phyloP scores from a whole-genome alignment of 1,140 invertebrate genomes.

The Thalassaphorura encarpata region DNA sequence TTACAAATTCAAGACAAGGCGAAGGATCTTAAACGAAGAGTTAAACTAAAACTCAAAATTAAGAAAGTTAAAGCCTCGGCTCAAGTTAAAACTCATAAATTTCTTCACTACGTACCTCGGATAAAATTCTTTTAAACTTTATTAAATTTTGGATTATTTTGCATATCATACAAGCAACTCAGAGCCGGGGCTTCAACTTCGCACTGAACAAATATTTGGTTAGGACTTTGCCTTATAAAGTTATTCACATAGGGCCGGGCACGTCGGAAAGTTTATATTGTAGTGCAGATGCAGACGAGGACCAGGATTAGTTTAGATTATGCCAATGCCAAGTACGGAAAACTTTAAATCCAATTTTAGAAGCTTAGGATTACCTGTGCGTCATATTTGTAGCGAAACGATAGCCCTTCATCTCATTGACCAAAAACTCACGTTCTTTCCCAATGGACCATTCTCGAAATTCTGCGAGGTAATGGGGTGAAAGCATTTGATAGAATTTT shows the following conservation, averaged over 20 bases:
- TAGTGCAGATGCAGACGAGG: background rate
- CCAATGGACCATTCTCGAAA: constrained; percentile 21
- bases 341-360: background rate
- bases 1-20: no score
- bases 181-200: no score
- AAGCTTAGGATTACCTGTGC: no score
- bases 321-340: background rate
- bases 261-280: no score
- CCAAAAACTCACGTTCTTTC: constrained; percentile 10
- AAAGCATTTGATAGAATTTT: constrained; percentile 14
- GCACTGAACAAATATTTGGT: no score
- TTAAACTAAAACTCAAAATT: background rate
- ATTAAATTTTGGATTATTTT: no score
- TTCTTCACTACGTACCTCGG: background rate
- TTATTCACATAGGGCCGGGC: no score
- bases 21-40: no score
- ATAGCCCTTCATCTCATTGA: constrained; percentile 16
- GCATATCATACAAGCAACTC: no score
- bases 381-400: background rate
- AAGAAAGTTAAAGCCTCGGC: background rate
- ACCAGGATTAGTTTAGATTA: background rate
- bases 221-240: no score
- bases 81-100: background rate
- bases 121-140: background rate
- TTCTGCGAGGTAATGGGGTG: constrained; percentile 9